A percentile compares a stretch with the other conserved stretches of the same genome.
Evolutionary conservation across 2,113 vertebrate genomes (phyloP).

Genomic region (Megaceryle maxima): DNA sequence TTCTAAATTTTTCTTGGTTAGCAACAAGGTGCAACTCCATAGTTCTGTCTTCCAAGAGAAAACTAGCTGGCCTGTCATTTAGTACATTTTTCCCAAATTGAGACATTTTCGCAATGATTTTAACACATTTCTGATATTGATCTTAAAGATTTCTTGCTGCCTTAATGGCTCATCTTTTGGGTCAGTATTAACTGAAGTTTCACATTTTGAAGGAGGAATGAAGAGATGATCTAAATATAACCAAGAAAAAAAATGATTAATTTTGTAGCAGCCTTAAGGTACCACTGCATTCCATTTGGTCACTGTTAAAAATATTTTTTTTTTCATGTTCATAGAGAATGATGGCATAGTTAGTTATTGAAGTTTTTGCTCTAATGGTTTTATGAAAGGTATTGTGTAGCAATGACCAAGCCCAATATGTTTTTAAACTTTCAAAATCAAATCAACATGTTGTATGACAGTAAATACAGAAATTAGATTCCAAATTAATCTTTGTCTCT

Average conservation of each 20-base stretch:
- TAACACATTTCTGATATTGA: neutral
- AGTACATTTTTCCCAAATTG: neutral
- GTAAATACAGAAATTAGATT: neutral
- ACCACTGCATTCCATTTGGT: neutral
- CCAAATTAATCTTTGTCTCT: neutral
- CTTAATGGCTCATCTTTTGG: neutral
- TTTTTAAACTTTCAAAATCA: neutral
- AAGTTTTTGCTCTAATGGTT: neutral
- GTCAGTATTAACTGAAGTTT: neutral
- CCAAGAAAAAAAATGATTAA: neutral
- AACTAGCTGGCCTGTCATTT: neutral
- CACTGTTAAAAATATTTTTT: neutral
- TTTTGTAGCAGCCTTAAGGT: neutral
- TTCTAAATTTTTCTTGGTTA: neutral
- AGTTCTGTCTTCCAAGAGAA: neutral
- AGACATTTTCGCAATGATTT: neutral
- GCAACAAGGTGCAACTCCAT: neutral
- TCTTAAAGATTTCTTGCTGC: neutral
- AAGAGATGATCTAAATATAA: neutral
- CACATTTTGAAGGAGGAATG: neutral
- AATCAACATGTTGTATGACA: neutral
- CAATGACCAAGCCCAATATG: rapidly evolving
- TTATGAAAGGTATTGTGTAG: neutral
- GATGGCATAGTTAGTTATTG: neutral
- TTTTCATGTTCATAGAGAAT: neutral